Conservation (phyloP, 35 echinoderm and acorn worm genomes). For the Anneissia japonica region DNA sequence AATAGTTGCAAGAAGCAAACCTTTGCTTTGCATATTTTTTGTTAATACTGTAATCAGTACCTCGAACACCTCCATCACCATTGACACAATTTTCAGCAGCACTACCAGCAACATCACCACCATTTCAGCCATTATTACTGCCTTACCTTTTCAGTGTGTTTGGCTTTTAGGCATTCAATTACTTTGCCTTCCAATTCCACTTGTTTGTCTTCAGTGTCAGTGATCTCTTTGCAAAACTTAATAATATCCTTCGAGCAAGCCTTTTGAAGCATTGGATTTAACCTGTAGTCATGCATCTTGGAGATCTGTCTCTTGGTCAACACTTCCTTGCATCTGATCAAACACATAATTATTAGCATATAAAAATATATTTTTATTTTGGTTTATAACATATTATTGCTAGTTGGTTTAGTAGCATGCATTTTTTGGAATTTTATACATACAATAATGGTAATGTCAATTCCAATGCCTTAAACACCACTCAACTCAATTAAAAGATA, state of each 20-base stretch:
- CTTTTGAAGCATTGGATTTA: slow-evolving; percentile 64
- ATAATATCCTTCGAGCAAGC: slow-evolving; percentile 69
- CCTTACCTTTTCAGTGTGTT: slow-evolving; percentile 46
- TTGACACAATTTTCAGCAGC: no score
- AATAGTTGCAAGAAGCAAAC: neutral
- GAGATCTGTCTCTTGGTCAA: slow-evolving; percentile 61
- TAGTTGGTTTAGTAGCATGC: no score
- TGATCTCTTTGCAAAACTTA: slow-evolving; percentile 57
- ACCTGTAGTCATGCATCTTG: slow-evolving; percentile 45
- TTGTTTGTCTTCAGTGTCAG: neutral
- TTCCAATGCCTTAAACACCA: no score
- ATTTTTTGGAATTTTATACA: no score
- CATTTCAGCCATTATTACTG: no score
- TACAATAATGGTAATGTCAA: no score
- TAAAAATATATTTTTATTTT: no score
- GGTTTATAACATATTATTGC: no score
- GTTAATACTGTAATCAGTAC: neutral
- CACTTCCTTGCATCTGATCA: slow-evolving; percentile 55
- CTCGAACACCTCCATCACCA: no score
- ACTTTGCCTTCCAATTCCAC: slow-evolving; percentile 56
- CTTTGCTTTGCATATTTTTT: neutral
- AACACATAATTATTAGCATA: no score
- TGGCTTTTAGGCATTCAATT: slow-evolving; percentile 47
- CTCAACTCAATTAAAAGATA: no score
- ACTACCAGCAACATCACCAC: no score